Evolutionary conservation across 2,797 vertebrate genomes (phyloP), one percentile per base, ranked within the genome.

Genomic region (Tenualosa thibaudeaui): DNA sequence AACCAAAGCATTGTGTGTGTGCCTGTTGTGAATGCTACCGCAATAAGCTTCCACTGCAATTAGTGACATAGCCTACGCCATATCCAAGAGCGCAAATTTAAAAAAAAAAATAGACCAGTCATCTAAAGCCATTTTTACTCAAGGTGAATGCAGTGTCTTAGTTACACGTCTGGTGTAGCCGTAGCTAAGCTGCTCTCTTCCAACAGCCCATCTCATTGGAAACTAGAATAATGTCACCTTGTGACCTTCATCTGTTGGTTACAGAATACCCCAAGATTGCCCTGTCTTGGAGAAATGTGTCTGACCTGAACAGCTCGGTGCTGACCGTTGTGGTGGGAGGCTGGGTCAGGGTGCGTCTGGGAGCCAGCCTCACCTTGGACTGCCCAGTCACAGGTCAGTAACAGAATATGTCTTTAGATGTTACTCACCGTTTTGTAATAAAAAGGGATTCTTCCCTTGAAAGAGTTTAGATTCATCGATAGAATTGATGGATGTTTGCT

Each of bases 301-400:
- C 95, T 10, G 93, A 94, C 68, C 88, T 90, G 62, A 91, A 91
- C 81, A 91, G 87, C 60, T 85, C 50, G 71, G 93, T 87, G 84
- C 43, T 96, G 84, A 94, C 88, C 0, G 88, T 93, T 3, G 87
- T 91, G 60, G 95, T 98, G 58, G 97, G 97, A 60, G 92, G 94
- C 81, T 88, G 84, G 43, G 84, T 98, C n/a, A 49, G 89, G 68
- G 91, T 93, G 60, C 94, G 90, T 83, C 49, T 19, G 0, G 95
- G 94, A 84, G 87, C 93, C 78, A 95, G 95, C 84, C 84, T 98
- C 87, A 94, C 88, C 0, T 89, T 98, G 91, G 92, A 90, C 83
- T 98, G 97, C 88, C 96, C 96, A 0, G 94, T 94, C 24, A 95
- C 91, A 93, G 97, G 97, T 98, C 91, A 92, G 95, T 86, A 46